Evolutionary conservation across 2,113 vertebrate genomes (phyloP).

Genomic region (Anthoscopus minutus): DNA sequence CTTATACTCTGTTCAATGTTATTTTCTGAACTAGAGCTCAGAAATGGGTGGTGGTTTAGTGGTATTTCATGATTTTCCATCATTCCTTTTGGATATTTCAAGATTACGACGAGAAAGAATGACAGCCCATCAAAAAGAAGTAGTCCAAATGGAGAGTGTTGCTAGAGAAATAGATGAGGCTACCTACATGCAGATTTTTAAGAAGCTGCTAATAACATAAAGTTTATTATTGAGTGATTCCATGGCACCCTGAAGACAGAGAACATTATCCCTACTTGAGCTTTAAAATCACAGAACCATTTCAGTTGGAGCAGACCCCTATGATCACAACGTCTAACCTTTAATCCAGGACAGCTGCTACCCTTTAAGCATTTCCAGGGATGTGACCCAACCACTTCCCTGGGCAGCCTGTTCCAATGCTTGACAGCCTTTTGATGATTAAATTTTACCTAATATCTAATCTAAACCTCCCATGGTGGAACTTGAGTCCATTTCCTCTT

Average conservation of each 20-base stretch:
- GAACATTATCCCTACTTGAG: not conserved
- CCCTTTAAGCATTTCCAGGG: not conserved
- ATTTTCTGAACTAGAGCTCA: not conserved
- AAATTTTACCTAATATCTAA: not conserved
- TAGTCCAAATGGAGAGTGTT: not conserved
- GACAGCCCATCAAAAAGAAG: not conserved
- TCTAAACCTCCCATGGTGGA: not conserved
- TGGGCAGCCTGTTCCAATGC: not conserved
- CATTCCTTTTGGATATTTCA: not conserved
- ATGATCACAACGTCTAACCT: rapidly evolving
- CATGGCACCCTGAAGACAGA: not conserved
- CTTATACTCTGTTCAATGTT: not conserved
- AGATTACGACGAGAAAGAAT: not conserved
- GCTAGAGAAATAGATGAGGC: not conserved
- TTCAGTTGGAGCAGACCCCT: not conserved
- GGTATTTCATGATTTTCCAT: not conserved
- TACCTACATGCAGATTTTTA: not conserved
- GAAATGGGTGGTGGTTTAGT: not conserved
- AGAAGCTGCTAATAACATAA: not conserved
- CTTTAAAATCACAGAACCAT: not conserved
- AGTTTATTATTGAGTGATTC: not conserved
- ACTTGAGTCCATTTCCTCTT: not conserved
- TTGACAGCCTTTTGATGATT: not conserved
- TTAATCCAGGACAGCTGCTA: not conserved
- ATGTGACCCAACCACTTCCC: not conserved